phyloP scores from a whole-genome alignment of 1,140 invertebrate species.

The Trichonephila clavipes region DNA sequence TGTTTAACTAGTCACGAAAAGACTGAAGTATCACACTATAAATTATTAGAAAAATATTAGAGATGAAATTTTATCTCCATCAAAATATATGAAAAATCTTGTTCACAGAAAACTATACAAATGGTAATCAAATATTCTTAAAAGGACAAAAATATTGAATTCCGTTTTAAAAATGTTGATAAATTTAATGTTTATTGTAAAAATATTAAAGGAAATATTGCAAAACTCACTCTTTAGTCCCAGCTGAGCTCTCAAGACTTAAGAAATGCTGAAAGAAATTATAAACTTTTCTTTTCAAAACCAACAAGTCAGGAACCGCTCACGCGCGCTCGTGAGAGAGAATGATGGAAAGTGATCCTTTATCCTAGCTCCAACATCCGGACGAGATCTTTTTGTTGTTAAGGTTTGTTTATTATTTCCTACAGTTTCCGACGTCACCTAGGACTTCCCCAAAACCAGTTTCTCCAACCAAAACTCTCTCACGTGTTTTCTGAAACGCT shows the following conservation, averaged over 20 bases:
- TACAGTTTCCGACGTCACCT: not conserved
- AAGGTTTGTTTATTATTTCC: not conserved
- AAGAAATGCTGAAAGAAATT: too few relatives aligned
- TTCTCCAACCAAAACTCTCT: not conserved
- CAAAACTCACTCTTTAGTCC: not conserved
- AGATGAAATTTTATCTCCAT: too few relatives aligned
- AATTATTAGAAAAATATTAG: too few relatives aligned
- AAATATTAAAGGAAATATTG: not conserved
- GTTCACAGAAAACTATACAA: too few relatives aligned
- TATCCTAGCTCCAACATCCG: not conserved
- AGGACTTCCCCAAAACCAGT: constrained; percentile 15
- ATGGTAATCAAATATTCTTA: too few relatives aligned
- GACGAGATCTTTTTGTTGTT: not conserved
- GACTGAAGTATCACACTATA: too few relatives aligned
- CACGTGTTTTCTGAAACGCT: not conserved
- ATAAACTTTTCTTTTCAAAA: not conserved
- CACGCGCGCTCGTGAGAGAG: not conserved
- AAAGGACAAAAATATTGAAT: too few relatives aligned
- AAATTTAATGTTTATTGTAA: too few relatives aligned
- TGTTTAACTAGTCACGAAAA: too few relatives aligned
- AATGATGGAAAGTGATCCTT: not conserved
- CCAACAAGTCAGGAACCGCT: not conserved
- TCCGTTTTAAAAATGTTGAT: too few relatives aligned
- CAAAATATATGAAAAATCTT: too few relatives aligned
- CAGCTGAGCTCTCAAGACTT: not conserved